Base-by-base conservation (phyloP, 2,888 invertebrate genomes). In the Mesopsocus fuscifrons region DNA sequence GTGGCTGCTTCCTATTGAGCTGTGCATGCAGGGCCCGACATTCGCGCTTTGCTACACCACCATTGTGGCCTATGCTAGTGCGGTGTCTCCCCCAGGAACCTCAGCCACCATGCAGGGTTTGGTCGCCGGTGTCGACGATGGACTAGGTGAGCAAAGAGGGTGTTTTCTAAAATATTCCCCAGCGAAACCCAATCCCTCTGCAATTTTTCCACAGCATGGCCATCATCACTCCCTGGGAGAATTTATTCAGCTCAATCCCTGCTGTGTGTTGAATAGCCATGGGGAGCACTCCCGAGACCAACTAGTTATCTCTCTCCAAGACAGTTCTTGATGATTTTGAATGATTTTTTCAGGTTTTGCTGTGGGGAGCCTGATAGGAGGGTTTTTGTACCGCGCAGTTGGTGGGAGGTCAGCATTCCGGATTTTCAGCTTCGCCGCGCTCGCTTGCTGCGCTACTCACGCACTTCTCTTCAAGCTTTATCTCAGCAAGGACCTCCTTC, bases 71-170 rank as follows among this genome's bases (percentile, higher is more conserved):
- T 77, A 75, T 51, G 77, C 76, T 2, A 72, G 74, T 1, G 66
- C 65, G 1, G 69, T 75, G 3, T 71, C 76, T 0, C 76, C 77
- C 0, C 70, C 69, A 0, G 81, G 85, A 1, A 77, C 82, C 45
- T 79, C 82, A 3, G 84, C 84, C 5, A 85, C 85, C 0, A 76
- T 87, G 45, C 87, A 88, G 57, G 85, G 85, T 0, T 69, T 87
- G 21, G 79, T 83, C 30, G 83, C 84, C 1, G 85, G 84, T n/a
- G 77, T 84, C 74, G 85, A 85, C 55, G 87, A 87, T 54, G 85
- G 85, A 1, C 63, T 84, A 21, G 80, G 79, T 78, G 54, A 59
- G 65, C 47, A 34, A 21, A 2, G 20, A 20, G 34, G 15, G 17
- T 41, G 5, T 18, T 35, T 15, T 30, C n/a, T n/a, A n/a, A n/a